These are phyloP conservation scores for Bombyx mori DNA, from an alignment of 1,140 invertebrate genomes.

Conservation along the genomic window DNA sequence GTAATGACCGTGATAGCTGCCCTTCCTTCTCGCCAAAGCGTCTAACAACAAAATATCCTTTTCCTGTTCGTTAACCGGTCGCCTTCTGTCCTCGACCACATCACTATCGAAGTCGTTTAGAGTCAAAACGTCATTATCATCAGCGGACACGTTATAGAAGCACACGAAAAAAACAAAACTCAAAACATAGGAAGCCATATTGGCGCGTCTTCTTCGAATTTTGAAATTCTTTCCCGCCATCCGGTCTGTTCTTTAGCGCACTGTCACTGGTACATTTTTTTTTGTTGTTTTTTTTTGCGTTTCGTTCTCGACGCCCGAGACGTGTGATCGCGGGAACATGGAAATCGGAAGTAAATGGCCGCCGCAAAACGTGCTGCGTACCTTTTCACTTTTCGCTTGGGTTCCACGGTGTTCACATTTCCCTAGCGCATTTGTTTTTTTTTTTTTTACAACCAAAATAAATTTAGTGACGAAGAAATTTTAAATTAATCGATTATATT, in stretches of 20 bases:
- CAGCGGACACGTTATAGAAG: constrained; percentile 23
- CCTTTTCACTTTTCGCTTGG: constrained; percentile 50
- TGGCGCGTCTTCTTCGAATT: constrained; percentile 47
- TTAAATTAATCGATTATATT: neutral
- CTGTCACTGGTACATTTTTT: constrained; percentile 27
- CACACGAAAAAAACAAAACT: constrained; percentile 29
- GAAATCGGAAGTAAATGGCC: constrained; percentile 55
- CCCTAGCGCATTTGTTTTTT: neutral
- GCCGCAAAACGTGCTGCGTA: constrained; percentile 17
- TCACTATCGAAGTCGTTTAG: constrained; percentile 48
- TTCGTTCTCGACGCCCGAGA: constrained; percentile 26
- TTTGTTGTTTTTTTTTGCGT: constrained; percentile 22
- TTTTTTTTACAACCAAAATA: neutral
- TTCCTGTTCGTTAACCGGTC: constrained; percentile 77
- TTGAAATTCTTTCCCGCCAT: constrained; percentile 49
- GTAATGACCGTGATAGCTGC: constrained; percentile 56
- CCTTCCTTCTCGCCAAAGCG: constrained; percentile 77
- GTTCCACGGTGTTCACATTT: constrained; percentile 11
- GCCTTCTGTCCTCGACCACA: constrained; percentile 49
- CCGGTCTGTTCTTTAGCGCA: constrained; percentile 28
- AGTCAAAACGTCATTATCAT: constrained; percentile 59
- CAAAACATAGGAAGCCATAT: constrained; percentile 12
- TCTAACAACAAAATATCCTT: constrained; percentile 82
- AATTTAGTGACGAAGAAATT: neutral
- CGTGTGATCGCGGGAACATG: constrained; percentile 41